These are phyloP conservation scores for Agrotis clavis DNA, from an alignment of 2,888 invertebrate genomes.

Conservation along the genomic window DNA sequence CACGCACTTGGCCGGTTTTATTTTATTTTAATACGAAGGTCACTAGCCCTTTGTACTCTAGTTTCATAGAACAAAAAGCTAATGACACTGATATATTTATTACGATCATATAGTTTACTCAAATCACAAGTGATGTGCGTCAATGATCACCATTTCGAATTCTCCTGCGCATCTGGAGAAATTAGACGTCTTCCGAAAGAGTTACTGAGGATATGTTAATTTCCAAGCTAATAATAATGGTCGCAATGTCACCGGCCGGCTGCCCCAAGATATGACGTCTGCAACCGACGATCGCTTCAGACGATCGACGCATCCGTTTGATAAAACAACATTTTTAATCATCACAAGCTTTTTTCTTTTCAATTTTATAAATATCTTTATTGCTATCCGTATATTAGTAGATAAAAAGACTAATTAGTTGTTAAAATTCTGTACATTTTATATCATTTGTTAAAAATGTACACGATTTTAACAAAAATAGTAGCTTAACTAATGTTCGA, in stretches of 20 bases:
- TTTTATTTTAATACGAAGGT: background rate
- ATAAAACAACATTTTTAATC: slow-evolving; percentile 24
- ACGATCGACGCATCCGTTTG: slow-evolving; percentile 43
- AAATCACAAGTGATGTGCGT: slow-evolving; percentile 4
- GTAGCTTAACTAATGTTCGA: too few relatives aligned
- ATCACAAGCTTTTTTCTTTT: slow-evolving; percentile 31
- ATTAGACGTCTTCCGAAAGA: slow-evolving; percentile 12
- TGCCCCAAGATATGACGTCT: slow-evolving; percentile 20
- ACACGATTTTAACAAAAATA: too few relatives aligned
- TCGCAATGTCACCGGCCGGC: slow-evolving; percentile 24
- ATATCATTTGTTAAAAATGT: too few relatives aligned
- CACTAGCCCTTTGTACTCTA: background rate
- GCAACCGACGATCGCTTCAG: slow-evolving; percentile 2
- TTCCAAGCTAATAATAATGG: slow-evolving; percentile 28
- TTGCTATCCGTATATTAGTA: too few relatives aligned
- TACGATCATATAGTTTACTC: background rate
- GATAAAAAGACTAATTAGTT: too few relatives aligned
- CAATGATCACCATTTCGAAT: slow-evolving; percentile 2
- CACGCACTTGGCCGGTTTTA: too few relatives aligned
- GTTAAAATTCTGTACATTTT: too few relatives aligned
- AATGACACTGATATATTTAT: background rate
- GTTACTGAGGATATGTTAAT: slow-evolving; percentile 21
- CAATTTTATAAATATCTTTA: too few relatives aligned
- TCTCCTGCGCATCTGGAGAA: slow-evolving; percentile 21
- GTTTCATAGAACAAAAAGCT: background rate